A percentile compares a stretch with the other conserved stretches of the same genome.
phyloP scores from a whole-genome alignment of 2,797 vertebrate species.

The Cuniculus paca region DNA sequence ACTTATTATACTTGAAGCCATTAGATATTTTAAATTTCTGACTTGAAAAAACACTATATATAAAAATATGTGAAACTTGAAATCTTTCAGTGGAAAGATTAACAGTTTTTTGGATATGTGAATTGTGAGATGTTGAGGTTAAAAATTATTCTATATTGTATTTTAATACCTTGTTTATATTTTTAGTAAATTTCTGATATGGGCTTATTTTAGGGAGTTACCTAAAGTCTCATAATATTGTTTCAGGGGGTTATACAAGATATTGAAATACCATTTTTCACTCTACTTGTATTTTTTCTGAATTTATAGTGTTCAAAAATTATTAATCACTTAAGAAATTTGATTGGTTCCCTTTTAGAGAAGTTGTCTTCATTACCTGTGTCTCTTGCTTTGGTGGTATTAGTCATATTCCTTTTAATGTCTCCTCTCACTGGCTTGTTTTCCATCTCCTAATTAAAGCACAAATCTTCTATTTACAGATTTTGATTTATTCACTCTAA shows the following conservation, averaged over 20 bases:
- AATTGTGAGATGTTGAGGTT: constrained; percentile 35
- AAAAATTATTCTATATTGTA: not conserved
- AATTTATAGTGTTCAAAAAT: constrained; percentile 54
- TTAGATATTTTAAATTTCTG: constrained; percentile 55
- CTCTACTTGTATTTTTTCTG: constrained; percentile 14
- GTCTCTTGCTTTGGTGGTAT: not conserved
- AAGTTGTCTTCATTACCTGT: not conserved
- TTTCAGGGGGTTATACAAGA: constrained; percentile 14
- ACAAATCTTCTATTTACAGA: constrained; percentile 34
- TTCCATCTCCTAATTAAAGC: constrained; percentile 11
- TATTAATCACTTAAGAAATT: constrained; percentile 40
- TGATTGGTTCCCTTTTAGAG: not conserved
- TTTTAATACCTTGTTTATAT: constrained; percentile 4
- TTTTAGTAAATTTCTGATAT: constrained; percentile 31
- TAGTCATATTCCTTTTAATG: constrained; percentile 45
- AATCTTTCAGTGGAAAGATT: constrained; percentile 29
- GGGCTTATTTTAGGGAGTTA: not conserved
- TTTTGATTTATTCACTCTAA: constrained; percentile 55
- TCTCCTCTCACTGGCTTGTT: not conserved
- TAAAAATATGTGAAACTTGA: constrained; percentile 52
- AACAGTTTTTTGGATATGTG: not conserved
- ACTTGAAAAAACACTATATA: constrained; percentile 52
- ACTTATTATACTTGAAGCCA: not conserved
- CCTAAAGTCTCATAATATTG: constrained; percentile 1
- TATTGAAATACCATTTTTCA: not conserved